phyloP scores from a whole-genome alignment of 2,113 vertebrate genomes.

The Electrona antarctica region DNA sequence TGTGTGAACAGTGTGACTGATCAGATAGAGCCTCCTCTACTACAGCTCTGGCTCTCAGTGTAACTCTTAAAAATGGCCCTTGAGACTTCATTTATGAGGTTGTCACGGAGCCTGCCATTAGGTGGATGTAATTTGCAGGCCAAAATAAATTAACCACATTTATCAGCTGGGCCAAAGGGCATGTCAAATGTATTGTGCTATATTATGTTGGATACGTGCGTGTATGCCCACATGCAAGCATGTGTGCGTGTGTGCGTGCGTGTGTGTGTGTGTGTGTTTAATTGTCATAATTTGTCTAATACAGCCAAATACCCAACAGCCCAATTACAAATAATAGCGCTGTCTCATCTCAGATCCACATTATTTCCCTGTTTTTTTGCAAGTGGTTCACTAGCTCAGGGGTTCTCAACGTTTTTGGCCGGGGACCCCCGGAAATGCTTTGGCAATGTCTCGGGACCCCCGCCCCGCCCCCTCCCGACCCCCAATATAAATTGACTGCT shows the following conservation, averaged over 20 bases:
- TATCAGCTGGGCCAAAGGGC: background rate
- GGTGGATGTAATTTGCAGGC: background rate
- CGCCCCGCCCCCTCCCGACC: too few relatives aligned
- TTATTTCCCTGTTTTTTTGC: constrained; percentile 20
- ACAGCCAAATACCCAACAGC: background rate
- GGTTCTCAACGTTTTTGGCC: too few relatives aligned
- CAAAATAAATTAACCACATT: background rate
- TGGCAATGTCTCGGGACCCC: too few relatives aligned
- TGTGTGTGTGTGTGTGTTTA: background rate
- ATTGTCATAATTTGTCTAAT: constrained; percentile 3
- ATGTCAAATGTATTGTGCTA: background rate
- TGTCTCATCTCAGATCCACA: background rate
- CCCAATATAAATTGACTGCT: too few relatives aligned
- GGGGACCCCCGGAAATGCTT: too few relatives aligned
- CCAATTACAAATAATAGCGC: constrained; percentile 8
- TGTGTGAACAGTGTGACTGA: background rate
- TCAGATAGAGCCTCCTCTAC: background rate
- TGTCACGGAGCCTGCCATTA: background rate
- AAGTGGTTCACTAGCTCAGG: constrained; percentile 10
- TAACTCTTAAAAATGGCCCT: background rate
- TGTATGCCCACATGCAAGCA: background rate
- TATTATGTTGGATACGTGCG: background rate
- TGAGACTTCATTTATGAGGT: constrained; percentile 5
- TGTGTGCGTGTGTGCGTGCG: constrained; percentile 2
- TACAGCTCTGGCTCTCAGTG: background rate